A percentile compares a stretch with the other conserved stretches of the same genome.
Conservation (phyloP, 1,140 invertebrate genomes). For the Bombus pyrosoma region DNA sequence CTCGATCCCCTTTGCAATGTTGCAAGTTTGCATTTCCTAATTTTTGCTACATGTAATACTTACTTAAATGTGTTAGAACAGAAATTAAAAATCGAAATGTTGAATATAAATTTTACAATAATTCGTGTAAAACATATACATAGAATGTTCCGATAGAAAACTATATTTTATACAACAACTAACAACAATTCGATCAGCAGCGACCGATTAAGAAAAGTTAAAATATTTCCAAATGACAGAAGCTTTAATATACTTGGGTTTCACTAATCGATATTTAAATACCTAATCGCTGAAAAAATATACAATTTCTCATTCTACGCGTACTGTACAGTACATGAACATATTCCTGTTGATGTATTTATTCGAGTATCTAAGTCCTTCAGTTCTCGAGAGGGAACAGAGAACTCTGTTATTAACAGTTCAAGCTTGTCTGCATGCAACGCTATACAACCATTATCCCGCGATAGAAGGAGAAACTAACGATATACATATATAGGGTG, state of each 20-base stretch:
- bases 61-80: too few relatives aligned
- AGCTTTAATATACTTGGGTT: too few relatives aligned
- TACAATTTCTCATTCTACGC: background rate
- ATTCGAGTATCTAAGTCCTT: background rate
- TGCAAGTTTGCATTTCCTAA: background rate
- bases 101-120: background rate
- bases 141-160: too few relatives aligned
- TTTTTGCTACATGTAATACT: background rate
- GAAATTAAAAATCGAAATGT: background rate
- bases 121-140: background rate
- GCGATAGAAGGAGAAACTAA: slow-evolving; percentile 1
- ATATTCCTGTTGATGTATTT: background rate
- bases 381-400: background rate
- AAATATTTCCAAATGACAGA: too few relatives aligned
- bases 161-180: too few relatives aligned
- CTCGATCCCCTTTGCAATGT: too few relatives aligned
- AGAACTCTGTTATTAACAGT: slow-evolving; percentile 8
- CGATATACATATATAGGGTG: background rate
- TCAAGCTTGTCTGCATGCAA: background rate
- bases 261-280: background rate
- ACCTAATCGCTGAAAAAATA: background rate
- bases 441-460: slow-evolving; percentile 13
- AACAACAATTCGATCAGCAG: too few relatives aligned
- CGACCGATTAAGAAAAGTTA: too few relatives aligned
- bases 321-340: background rate